Conservation (phyloP, 2,113 vertebrate species). For the Apteryx owenii region DNA sequence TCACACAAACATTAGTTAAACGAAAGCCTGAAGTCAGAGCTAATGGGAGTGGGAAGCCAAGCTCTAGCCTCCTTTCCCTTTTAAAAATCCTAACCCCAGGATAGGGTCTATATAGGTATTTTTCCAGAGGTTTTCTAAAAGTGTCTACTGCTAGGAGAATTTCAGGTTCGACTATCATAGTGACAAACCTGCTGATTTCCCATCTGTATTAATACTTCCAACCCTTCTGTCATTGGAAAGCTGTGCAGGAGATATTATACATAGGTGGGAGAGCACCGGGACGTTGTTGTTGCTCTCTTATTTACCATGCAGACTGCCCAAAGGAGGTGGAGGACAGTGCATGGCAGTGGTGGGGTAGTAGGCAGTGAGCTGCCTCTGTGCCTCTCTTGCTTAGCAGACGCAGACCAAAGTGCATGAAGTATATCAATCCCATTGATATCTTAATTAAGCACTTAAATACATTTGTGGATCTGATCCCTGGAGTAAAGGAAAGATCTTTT, state of each 20-base stretch:
- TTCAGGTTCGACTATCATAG: not conserved
- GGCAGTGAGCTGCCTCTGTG: not conserved
- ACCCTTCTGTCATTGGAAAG: not conserved
- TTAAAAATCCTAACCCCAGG: not conserved
- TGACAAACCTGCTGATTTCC: not conserved
- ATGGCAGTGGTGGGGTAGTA: not conserved
- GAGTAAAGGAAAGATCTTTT: not conserved
- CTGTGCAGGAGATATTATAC: not conserved
- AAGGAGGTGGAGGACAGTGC: not conserved
- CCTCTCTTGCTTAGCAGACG: not conserved
- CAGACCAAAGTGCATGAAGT: not conserved
- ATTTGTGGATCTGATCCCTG: not conserved
- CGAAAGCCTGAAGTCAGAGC: fast-evolving
- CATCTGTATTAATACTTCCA: not conserved
- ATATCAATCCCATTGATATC: not conserved
- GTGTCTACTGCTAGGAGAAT: not conserved
- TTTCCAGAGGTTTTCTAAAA: not conserved
- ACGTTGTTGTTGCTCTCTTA: not conserved
- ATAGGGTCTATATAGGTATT: not conserved
- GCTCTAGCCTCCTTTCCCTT: not conserved
- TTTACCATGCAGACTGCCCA: fast-evolving
- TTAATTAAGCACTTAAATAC: not conserved
- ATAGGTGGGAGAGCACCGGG: not conserved
- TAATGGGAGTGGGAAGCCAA: not conserved
- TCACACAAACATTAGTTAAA: not conserved